Base-by-base conservation (phyloP, 2,113 vertebrate species). In the Crotophaga sulcirostris region DNA sequence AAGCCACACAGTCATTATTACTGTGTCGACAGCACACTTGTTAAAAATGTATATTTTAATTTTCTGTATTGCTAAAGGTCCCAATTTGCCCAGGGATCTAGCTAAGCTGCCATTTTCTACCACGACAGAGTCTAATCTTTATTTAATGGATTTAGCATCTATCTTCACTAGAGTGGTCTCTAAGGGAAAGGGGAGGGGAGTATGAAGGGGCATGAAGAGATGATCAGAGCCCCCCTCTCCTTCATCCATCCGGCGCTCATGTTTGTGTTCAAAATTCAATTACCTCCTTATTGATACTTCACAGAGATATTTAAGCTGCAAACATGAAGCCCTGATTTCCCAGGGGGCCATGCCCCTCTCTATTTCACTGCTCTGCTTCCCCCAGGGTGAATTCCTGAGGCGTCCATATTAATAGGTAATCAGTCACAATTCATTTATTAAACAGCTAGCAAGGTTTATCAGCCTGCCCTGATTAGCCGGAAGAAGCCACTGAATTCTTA, bases 241-340 rank as follows among this genome's bases (percentile, higher is more conserved):
- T 98, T 98, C 97, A 97, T 98, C 98, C 98, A 99, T 98, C 98
- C 98, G 97, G 99, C 98, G 97, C 99, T 99, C 99, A 99, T 99
- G 99, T 99, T 99, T 99, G 99, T 99, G 99, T 99, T 99, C 99
- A 99, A 99, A 99, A 99, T 99, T 99, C 99, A 99, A 99, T 99
- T 99, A 99, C 99, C 99, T 99, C 98, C 99, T 99, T 99, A 99
- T 99, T 99, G 99, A 99, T 99, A 99, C 99, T 99, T 99, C 99
- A 99, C 99, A 99, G 99, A 99, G 99, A 99, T 99, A 99, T 99
- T 99, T 99, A 99, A 99, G 99, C 99, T 99, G 99, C 99, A 99
- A 99, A 99, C 99, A 99, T 98, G 98, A 99, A 98, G 99, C 98
- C 98, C 97, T 99, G 99, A 99, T 99, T 99, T 99, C 99, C 99